Percentiles rank a stretch among this genome's conserved stretches.
Conservation (phyloP, 2,888 invertebrate genomes). For the Drymonia ruficornis region DNA sequence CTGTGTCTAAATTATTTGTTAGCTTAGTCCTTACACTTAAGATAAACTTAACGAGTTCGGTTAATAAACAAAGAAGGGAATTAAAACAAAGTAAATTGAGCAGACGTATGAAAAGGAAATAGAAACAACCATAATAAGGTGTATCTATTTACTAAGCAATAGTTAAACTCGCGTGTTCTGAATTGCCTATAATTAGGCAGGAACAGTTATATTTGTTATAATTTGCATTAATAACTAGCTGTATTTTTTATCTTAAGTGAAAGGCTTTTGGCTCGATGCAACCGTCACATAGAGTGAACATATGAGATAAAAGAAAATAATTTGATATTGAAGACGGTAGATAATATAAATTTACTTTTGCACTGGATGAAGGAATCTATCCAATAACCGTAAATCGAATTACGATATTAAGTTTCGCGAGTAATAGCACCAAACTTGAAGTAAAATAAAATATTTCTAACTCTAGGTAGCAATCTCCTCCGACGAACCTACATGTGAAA, state of each 20-base stretch:
- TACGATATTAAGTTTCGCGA: slow-evolving; percentile 51
- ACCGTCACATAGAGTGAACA: slow-evolving; percentile 36
- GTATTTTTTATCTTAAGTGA: slow-evolving; percentile 23
- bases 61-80: not conserved
- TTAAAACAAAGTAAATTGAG: not conserved
- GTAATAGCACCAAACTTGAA: slow-evolving; percentile 42
- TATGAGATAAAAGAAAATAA: slow-evolving; percentile 17
- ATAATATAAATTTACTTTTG: slow-evolving; percentile 33
- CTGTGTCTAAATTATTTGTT: slow-evolving; percentile 57
- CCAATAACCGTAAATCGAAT: slow-evolving; percentile 45
- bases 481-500: not conserved
- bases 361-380: slow-evolving; percentile 35
- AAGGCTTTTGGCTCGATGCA: slow-evolving; percentile 32
- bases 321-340: slow-evolving; percentile 18
- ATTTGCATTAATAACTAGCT: slow-evolving; percentile 3
- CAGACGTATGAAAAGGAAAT: not conserved
- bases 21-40: slow-evolving; percentile 41
- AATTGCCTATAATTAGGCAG: not conserved
- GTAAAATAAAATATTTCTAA: slow-evolving; percentile 12
- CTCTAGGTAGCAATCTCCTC: not conserved
- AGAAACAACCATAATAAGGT: not conserved
- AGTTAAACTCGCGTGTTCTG: not conserved
- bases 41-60: slow-evolving; percentile 19
- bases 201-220: not conserved
- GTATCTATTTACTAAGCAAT: too few relatives aligned